phyloP scores from a whole-genome alignment of 2,797 vertebrate genomes.

The Ambastaia sidthimunki region DNA sequence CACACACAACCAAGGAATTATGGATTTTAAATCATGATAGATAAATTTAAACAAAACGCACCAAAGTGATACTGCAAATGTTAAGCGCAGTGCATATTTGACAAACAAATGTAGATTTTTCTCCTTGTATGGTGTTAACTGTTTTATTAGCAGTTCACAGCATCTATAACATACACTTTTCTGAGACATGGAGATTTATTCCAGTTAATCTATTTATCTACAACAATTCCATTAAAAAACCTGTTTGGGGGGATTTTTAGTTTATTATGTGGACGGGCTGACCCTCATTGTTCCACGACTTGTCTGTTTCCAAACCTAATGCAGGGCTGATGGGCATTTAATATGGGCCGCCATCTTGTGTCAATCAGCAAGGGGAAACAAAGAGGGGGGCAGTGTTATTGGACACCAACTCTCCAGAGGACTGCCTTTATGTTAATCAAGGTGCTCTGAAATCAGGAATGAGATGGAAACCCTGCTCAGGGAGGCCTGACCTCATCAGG shows the following conservation, averaged over 20 bases:
- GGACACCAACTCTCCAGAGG: constrained; percentile 69
- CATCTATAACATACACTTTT: neutral
- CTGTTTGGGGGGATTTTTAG: constrained; percentile 49
- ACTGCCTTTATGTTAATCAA: constrained; percentile 76
- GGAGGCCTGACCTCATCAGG: constrained; percentile 61
- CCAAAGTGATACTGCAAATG: neutral
- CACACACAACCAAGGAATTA: neutral
- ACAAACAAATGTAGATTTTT: neutral
- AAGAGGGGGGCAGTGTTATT: constrained; percentile 73
- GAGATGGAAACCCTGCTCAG: constrained; percentile 55
- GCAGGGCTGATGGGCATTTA: constrained; percentile 78
- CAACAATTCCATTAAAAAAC: constrained; percentile 25
- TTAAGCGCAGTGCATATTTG: no score
- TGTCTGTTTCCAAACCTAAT: constrained; percentile 71
- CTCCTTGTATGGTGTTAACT: neutral
- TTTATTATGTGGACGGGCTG: constrained; percentile 73
- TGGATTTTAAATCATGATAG: neutral
- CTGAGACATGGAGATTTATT: constrained; percentile 12
- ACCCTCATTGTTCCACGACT: constrained; percentile 70
- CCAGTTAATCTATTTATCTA: constrained; percentile 49
- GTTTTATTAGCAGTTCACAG: neutral
- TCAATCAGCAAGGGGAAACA: constrained; percentile 76
- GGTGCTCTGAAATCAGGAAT: constrained; percentile 58
- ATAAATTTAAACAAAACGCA: neutral
- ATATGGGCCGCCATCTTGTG: constrained; percentile 72